Base-by-base conservation (phyloP, 1,140 invertebrate genomes). In the Chrysoperla carnea region DNA sequence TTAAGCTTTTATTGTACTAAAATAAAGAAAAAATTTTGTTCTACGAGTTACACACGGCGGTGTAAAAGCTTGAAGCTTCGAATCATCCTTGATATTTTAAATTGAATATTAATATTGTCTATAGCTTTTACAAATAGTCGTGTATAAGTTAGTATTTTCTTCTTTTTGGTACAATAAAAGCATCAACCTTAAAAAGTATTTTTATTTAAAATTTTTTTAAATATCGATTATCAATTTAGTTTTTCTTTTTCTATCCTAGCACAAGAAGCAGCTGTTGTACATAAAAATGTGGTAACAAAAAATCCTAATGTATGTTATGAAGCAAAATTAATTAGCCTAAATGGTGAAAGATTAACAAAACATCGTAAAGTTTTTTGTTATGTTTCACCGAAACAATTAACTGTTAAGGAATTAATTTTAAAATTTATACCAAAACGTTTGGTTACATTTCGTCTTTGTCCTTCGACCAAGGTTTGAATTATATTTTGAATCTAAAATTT, bases 391-490 rank as follows among this genome's bases (percentile, higher is more conserved):
- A 88, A 91, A 63, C 84, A 90, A 66, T 64, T 90, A 33, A 89
- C 84, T 28, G 76, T 95, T 51, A 92, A 92, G 64, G 89, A 94
- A 66, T 87, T 86, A 67, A 73, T 92, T 46, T 66, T 93, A 42
- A 89, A 85, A 66, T 84, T 95, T 54, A 87, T 94, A 56, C 88
- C 87, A 31, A 92, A 90, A 61, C 69, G 87, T 49, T 68, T 94
- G 40, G 84, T 81, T 41, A 89, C 89, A n/a, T 94, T 92, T 64
- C 73, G 90, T 23, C 70, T 95, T 36, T 93, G 87, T 61, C 89
- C 90, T 14, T 88, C 84, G 17, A 91, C 87, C 39, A 90, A 89
- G 68, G 81, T 85, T 66, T 62, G 43, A 31, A 29, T 42, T 9
- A 36, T n/a, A 27, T 23, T 23, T 23, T 40, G 17, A 17, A 40